These are phyloP conservation scores for Ascaphus truei DNA, from an alignment of 2,113 vertebrate genomes.

Conservation along the genomic window DNA sequence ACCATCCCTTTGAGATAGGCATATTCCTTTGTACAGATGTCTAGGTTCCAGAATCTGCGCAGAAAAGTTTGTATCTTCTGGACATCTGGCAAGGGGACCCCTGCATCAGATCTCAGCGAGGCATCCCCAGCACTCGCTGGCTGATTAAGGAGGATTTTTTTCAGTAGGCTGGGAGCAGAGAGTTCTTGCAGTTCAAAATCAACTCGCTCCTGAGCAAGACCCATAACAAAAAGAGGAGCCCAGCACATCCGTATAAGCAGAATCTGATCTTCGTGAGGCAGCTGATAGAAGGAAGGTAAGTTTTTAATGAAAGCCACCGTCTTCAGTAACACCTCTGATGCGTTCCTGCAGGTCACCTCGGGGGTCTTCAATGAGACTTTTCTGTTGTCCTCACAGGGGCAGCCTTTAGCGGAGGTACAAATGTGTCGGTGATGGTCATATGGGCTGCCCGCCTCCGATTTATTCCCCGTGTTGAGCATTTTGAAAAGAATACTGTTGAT, in stretches of 20 bases:
- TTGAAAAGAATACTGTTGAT: conserved; percentile 38
- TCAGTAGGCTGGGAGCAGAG: conserved; percentile 45
- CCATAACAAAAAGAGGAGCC: conserved; percentile 46
- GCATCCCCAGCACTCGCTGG: conserved; percentile 19
- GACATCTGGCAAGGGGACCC: conserved; percentile 29
- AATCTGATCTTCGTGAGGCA: conserved; percentile 46
- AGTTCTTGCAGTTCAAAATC: conserved; percentile 47
- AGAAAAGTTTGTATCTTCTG: conserved; percentile 47
- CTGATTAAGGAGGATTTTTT: conserved; percentile 47
- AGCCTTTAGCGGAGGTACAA: background rate
- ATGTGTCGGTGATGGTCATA: background rate
- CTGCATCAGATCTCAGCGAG: background rate
- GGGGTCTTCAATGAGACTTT: conserved; percentile 40
- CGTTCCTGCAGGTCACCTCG: conserved; percentile 29
- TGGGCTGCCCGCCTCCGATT: background rate
- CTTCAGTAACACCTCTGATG: conserved; percentile 50
- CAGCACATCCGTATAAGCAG: conserved; percentile 42
- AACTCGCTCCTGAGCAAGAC: conserved; percentile 47
- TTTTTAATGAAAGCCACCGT: conserved; percentile 48
- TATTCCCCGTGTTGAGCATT: conserved; percentile 32
- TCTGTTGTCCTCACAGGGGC: conserved; percentile 29
- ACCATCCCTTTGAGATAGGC: conserved; percentile 53
- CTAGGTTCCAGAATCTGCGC: conserved; percentile 43
- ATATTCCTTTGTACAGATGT: conserved; percentile 47
- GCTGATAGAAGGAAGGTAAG: conserved; percentile 47